A percentile compares a stretch with the other conserved stretches of the same genome.
These are phyloP conservation scores for Intellagama lesueurii DNA, from an alignment of 2,797 vertebrate genomes.

Conservation along the genomic window DNA sequence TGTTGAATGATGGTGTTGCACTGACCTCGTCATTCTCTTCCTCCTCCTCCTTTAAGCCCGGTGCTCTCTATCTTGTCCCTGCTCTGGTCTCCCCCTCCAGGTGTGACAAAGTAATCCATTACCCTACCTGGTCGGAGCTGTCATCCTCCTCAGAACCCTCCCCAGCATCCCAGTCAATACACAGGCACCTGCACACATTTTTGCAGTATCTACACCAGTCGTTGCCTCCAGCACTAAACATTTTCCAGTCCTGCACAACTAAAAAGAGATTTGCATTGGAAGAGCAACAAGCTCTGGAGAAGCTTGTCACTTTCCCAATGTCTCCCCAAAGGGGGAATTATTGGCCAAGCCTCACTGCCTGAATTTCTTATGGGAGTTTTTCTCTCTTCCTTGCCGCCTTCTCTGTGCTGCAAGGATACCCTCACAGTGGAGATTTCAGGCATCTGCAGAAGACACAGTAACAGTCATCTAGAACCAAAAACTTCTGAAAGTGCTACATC, in stretches of 20 bases:
- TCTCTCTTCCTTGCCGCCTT: no score
- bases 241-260: neutral
- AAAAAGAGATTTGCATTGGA: neutral
- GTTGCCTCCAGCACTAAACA: neutral
- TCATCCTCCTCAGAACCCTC: no score
- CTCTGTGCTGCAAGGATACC: constrained; percentile 26
- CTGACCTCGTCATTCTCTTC: no score
- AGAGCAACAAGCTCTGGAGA: constrained; percentile 9
- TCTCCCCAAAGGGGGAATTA: constrained; percentile 41
- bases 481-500: neutral
- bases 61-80: no score
- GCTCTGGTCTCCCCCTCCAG: neutral
- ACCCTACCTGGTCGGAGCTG: neutral
- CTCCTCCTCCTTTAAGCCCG: no score
- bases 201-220: neutral
- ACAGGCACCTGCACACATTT: neutral
- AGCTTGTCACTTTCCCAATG: neutral
- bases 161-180: no score
- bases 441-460: neutral
- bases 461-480: neutral
- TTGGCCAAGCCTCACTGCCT: constrained; percentile 36
- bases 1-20: no score
- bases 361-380: neutral
- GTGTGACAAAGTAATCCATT: neutral
- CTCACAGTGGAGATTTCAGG: no score